Base-by-base conservation (phyloP, 2,113 vertebrate genomes). In the Argyrosomus japonicus region DNA sequence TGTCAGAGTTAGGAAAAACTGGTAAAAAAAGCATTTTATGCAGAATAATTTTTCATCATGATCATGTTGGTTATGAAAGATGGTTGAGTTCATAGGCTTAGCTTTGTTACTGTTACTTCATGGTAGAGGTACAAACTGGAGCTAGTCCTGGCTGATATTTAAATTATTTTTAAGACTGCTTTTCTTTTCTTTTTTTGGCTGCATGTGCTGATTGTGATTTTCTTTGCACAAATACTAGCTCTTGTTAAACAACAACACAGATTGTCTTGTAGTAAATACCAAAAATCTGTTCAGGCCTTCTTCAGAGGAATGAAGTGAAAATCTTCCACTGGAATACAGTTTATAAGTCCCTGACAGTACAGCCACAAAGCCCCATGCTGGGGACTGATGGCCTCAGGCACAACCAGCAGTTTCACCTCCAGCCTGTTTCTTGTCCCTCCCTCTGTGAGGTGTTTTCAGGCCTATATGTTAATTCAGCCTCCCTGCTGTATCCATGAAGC, bases 381-480 rank as follows among this genome's bases (percentile, higher is more conserved):
- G 56, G 64, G 32, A 3, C 65, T 23, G 47, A 68, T 19, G 71
- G 68, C 83, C 71, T 79, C 27, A 51, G 86, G 77, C 80, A 61
- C 27, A 51, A 62, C 21, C 74, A 48, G 48, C 50, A 77, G 76
- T 77, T 85, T 80, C 88, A 79, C 85, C 72, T 75, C 50, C 51
- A 62, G 47, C 51, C 69, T 27, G 58, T 8, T 8, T 40, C 17
- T 36, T 3, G 40, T 61, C 75, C 82, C 86, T 67, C 79, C 86
- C 86, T 51, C 63, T 79, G 82, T 65, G 83, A 82, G 76, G 11
- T 78, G 80, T 76, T 90, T 86, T 83, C 81, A 81, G 79, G 68
- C 68, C 54, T 90, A 14, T 86, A 88, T 92, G 91, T 79, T 90
- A 89, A 92, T 92, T 73, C 68, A 4, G 74, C 74, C 82, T 85